Evolutionary conservation across 2,797 vertebrate species (phyloP), one percentile per base, ranked within the genome.

Genomic region (Paedocypris micromegethes): DNA sequence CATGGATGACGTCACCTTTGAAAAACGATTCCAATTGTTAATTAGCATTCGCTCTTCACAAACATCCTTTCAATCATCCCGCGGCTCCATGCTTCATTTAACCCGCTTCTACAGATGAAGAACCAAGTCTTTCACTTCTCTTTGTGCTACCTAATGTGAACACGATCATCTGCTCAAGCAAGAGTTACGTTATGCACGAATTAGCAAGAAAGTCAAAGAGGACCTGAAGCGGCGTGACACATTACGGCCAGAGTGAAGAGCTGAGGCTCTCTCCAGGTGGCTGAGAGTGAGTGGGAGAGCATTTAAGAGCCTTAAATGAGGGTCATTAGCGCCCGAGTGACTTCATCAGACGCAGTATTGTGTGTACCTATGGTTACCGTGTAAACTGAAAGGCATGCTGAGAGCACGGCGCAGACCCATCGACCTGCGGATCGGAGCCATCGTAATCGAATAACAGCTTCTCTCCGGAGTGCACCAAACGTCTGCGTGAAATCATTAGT

Each of bases 221-320:
- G 54, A 62, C 64, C 62, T 66, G 57, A 73, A 61, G 7, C 40
- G 45, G 39, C n/a, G 7, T 39, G 67, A 9, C 48, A 53, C 67
- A 67, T 70, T 48, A 62, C 83, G 52, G 72, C 74, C 81, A 52
- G 73, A 64, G 71, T 57, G 60, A 76, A 75, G 74, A 62, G 66
- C 72, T 68, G 61, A 63, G 83, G 83, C 82, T 82, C 83, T 86
- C 82, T 83, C 75, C 64, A 54, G 39, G 57, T 37, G 42, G 54
- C 56, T 64, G 78, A 47, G 23, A 23, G 42, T 53, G 64, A 54
- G 60, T 65, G 9, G 37, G 58, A 40, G 61, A 77, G 85, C 85
- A 86, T 84, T 88, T 86, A 85, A 80, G 78, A 79, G 81, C 59
- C 45, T 67, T 72, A 74, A 76, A 83, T 81, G 77, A 83, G 68